Evolutionary conservation across 2,888 invertebrate species (phyloP).

Genomic region (Pseudococcus viburni): DNA sequence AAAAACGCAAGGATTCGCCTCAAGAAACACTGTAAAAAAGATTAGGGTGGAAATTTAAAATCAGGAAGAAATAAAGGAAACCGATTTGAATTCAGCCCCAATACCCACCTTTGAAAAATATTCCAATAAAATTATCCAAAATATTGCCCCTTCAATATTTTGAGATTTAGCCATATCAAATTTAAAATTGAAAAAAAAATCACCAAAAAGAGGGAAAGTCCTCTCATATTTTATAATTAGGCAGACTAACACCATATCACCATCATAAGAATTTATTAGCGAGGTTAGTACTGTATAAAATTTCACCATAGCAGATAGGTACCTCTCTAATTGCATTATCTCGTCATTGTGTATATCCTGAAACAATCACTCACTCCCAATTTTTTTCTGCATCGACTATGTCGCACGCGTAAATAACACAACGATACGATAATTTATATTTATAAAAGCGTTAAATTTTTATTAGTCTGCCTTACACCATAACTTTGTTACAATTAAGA

Average conservation of each 20-base stretch:
- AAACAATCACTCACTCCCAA: slow-evolving; percentile 39
- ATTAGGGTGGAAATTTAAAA: not conserved
- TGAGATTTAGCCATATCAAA: no score
- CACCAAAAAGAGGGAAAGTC: not conserved
- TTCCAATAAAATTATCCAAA: no score
- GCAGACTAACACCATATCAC: not conserved
- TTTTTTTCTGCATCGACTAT: slow-evolving; percentile 17
- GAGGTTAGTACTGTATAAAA: slow-evolving; percentile 1
- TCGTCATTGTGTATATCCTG: not conserved
- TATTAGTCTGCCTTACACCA: slow-evolving; percentile 55
- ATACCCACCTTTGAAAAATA: no score
- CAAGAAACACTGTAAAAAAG: not conserved
- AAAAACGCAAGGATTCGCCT: not conserved
- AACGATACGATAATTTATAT: slow-evolving; percentile 38
- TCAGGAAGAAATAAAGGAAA: not conserved
- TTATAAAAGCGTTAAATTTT: slow-evolving; percentile 53
- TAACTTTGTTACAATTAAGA: slow-evolving; percentile 60
- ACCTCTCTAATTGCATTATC: not conserved
- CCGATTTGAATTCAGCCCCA: no score
- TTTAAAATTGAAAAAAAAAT: not conserved
- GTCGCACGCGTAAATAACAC: slow-evolving; percentile 13
- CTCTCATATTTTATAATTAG: not conserved
- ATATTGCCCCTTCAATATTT: no score
- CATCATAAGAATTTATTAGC: slow-evolving; percentile 1
- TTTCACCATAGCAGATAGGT: not conserved